Percentiles rank a stretch among this genome's conserved stretches.
These are phyloP conservation scores for Cistogaster globosa DNA, from an alignment of 2,888 invertebrate species.

Conservation along the genomic window DNA sequence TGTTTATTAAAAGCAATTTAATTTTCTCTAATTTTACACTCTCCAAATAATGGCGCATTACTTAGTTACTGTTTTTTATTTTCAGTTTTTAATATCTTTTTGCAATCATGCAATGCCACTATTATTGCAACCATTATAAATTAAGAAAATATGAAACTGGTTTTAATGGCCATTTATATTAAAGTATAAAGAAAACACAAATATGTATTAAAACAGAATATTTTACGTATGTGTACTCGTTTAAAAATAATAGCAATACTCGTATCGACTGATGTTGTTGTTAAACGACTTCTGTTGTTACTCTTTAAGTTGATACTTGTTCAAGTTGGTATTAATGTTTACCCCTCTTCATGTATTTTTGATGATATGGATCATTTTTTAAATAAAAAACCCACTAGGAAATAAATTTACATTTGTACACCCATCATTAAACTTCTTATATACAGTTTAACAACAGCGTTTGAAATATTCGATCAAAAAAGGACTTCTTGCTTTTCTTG, in stretches of 20 bases:
- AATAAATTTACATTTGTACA: not conserved
- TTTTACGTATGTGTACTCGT: not conserved
- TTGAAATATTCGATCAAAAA: too few relatives aligned
- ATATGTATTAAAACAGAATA: conserved; percentile 13
- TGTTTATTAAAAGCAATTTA: conserved; percentile 61
- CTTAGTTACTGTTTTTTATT: conserved; percentile 32
- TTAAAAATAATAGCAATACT: not conserved
- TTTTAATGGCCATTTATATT: conserved; percentile 47
- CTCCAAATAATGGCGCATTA: conserved; percentile 70
- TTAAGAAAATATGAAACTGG: conserved; percentile 54
- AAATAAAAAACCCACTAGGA: conserved; percentile 5
- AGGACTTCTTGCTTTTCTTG: too few relatives aligned
- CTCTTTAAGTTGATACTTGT: conserved; percentile 73
- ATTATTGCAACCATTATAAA: conserved; percentile 66
- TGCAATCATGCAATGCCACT: conserved; percentile 70
- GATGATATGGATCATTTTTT: not conserved
- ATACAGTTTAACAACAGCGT: too few relatives aligned
- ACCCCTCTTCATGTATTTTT: conserved; percentile 35
- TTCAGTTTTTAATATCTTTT: conserved; percentile 9
- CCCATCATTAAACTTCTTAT: too few relatives aligned
- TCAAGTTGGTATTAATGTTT: conserved; percentile 31
- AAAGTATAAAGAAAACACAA: conserved; percentile 3
- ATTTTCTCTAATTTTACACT: conserved; percentile 71
- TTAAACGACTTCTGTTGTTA: conserved; percentile 79
- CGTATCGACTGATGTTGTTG: conserved; percentile 71